Evolutionary conservation across 2,113 vertebrate genomes (phyloP).

Genomic region (Castor canadensis): DNA sequence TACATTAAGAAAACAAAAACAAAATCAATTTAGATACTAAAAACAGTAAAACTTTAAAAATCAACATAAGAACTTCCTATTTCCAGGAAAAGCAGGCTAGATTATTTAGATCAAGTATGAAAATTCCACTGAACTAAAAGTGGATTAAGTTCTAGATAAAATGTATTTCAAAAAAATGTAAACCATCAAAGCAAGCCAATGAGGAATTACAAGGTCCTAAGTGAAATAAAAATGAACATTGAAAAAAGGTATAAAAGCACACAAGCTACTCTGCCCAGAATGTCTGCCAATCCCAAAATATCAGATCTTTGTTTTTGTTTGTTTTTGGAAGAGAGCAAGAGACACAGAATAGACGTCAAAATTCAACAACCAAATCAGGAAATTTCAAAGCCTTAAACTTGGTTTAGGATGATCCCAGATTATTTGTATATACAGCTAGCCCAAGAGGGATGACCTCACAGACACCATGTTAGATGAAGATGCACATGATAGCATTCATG

Average conservation of each 20-base stretch:
- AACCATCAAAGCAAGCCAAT: not conserved
- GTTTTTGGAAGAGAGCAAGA: not conserved
- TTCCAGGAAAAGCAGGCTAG: no score
- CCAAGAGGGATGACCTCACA: not conserved
- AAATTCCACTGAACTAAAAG: not conserved
- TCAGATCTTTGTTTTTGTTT: not conserved
- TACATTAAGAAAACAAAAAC: no score
- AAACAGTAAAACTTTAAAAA: no score
- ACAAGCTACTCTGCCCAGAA: not conserved
- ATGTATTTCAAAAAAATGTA: not conserved
- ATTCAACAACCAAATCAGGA: not conserved
- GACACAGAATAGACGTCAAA: conserved; percentile 25
- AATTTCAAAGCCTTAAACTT: conserved; percentile 1
- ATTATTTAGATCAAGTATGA: no score
- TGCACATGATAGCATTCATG: not conserved
- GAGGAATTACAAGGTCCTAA: not conserved
- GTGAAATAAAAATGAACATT: conserved; percentile 12
- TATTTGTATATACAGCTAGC: not conserved
- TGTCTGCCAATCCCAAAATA: conserved; percentile 20
- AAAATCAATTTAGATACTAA: no score
- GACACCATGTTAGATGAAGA: not conserved
- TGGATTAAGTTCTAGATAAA: not conserved
- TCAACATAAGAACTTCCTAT: no score
- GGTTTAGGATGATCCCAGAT: not conserved
- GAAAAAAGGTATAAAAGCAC: not conserved